These are phyloP conservation scores for Cephus pygmeus DNA, from an alignment of 2,888 invertebrate genomes.

Conservation along the genomic window DNA sequence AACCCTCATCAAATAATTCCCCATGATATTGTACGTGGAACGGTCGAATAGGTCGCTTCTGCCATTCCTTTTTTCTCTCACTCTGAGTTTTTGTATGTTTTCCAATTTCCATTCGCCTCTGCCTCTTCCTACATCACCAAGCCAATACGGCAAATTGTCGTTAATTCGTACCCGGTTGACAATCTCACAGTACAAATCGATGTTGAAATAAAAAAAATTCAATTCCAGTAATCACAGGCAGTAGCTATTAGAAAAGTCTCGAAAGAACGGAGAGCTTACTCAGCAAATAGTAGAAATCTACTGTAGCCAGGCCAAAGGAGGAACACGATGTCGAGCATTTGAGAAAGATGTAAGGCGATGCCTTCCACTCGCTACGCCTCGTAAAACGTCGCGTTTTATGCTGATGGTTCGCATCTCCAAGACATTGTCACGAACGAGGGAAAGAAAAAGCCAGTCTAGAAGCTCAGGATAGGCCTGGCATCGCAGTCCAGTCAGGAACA, in stretches of 20 bases:
- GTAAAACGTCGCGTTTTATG: conserved; percentile 63
- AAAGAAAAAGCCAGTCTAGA: conserved; percentile 11
- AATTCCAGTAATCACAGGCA: neutral
- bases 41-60: conserved; percentile 7
- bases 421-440: conserved; percentile 48
- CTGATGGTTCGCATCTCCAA: conserved; percentile 55
- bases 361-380: conserved; percentile 58
- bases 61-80: neutral
- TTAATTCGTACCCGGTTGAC: neutral
- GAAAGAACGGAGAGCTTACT: neutral
- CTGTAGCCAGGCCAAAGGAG: neutral
- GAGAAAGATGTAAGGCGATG: conserved; percentile 58
- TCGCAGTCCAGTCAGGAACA: neutral
- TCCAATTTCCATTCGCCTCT: neutral
- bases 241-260: neutral
- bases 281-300: neutral
- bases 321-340: conserved; percentile 38
- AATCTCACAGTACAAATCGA: neutral
- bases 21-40: conserved; percentile 34
- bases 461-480: conserved; percentile 12
- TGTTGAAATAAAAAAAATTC: neutral
- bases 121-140: neutral
- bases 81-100: neutral
- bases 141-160: neutral
- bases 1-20: conserved; percentile 42